A percentile compares a stretch with the other conserved stretches of the same genome.
phyloP scores from a whole-genome alignment of 2,113 vertebrate species.

The Macrotus californicus region DNA sequence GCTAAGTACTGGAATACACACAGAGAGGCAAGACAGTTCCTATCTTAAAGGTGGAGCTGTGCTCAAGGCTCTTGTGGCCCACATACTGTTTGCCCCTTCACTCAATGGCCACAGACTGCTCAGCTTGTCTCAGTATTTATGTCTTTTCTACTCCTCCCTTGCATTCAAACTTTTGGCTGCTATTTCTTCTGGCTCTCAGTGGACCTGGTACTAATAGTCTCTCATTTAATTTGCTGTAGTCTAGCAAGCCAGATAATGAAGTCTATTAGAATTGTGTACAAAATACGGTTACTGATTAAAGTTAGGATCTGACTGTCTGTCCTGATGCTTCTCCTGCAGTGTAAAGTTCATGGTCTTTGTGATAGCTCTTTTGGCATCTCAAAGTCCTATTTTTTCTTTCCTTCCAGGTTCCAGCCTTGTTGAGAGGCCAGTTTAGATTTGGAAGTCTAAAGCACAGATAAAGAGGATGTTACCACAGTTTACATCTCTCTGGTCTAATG shows the following conservation, averaged over 20 bases:
- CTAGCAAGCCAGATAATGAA: slow-evolving; percentile 57
- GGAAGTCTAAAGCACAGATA: slow-evolving; percentile 48
- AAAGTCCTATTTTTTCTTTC: slow-evolving; percentile 29
- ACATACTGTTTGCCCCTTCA: neutral
- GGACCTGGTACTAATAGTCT: slow-evolving; percentile 40
- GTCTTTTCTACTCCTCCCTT: slow-evolving; percentile 8
- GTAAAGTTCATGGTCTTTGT: slow-evolving; percentile 44
- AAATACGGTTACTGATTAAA: slow-evolving; percentile 66
- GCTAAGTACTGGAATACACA: neutral
- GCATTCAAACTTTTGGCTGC: neutral
- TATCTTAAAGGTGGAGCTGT: neutral
- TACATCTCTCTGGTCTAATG: slow-evolving; percentile 9
- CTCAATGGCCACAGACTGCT: neutral
- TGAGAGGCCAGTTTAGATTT: slow-evolving; percentile 33
- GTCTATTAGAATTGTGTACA: slow-evolving; percentile 45
- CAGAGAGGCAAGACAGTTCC: neutral
- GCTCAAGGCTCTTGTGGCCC: neutral
- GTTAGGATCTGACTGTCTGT: slow-evolving; percentile 30
- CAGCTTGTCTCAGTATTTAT: neutral
- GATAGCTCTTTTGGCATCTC: slow-evolving; percentile 19
- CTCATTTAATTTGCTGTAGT: slow-evolving; percentile 57
- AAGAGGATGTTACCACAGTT: slow-evolving; percentile 16
- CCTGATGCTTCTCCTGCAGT: slow-evolving; percentile 17
- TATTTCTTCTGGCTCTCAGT: slow-evolving; percentile 33
- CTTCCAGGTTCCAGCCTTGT: neutral